A percentile compares a stretch with the other conserved stretches of the same genome.
Conservation (phyloP, 2,888 invertebrate genomes). For the Odontocerum albicorne region DNA sequence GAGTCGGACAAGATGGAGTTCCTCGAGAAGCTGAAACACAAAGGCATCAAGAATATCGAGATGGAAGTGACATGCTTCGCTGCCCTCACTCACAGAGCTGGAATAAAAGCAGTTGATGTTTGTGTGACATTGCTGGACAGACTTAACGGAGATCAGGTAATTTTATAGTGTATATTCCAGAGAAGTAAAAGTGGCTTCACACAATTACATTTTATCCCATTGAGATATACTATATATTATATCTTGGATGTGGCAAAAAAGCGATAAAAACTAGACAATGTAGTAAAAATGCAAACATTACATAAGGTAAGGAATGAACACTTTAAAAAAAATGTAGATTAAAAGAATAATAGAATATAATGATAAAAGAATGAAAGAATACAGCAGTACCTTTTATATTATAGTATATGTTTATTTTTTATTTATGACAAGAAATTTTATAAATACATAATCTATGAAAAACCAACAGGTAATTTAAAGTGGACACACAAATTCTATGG, state of each 20-base stretch:
- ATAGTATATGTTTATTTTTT: neutral
- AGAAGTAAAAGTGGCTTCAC: too few relatives aligned
- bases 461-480: too few relatives aligned
- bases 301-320: too few relatives aligned
- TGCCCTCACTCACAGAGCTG: constrained; percentile 65
- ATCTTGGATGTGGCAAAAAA: too few relatives aligned
- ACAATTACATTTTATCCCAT: too few relatives aligned
- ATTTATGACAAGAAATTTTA: too few relatives aligned
- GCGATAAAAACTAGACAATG: too few relatives aligned
- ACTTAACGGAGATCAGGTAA: constrained; percentile 68
- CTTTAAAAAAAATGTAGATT: neutral
- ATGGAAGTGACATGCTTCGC: constrained; percentile 79
- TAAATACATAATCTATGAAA: too few relatives aligned
- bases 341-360: neutral
- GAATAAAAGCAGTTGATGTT: constrained; percentile 66
- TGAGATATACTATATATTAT: too few relatives aligned
- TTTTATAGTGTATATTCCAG: neutral
- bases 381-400: neutral
- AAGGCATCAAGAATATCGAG: constrained; percentile 74
- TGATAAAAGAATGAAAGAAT: neutral
- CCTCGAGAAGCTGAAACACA: constrained; percentile 51
- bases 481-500: too few relatives aligned
- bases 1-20: constrained; percentile 66
- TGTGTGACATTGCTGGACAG: constrained; percentile 74
- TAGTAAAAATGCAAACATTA: too few relatives aligned